Evolutionary conservation across 2,888 invertebrate species (phyloP).

Genomic region (Drosophila neonasuta): DNA sequence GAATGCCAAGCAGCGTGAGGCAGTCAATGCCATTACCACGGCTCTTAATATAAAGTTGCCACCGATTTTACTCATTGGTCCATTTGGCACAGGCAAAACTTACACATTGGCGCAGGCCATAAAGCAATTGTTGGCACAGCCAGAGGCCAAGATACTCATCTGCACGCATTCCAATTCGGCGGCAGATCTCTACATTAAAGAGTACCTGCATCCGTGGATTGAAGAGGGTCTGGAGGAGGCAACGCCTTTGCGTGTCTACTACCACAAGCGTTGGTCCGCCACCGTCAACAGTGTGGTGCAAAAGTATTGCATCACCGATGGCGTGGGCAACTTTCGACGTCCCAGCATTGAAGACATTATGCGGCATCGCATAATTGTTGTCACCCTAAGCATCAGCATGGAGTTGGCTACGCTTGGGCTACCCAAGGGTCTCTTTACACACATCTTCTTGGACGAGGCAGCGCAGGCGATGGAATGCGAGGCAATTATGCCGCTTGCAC

Average conservation of each 20-base stretch:
- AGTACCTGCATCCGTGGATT: conserved; percentile 90
- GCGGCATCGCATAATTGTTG: conserved; percentile 88
- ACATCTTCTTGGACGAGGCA: conserved; percentile 93
- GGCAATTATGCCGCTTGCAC: conserved; percentile 89
- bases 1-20: conserved; percentile 90
- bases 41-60: conserved; percentile 85
- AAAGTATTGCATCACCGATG: conserved; percentile 89
- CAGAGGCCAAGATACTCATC: conserved; percentile 87
- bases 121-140: conserved; percentile 86
- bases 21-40: conserved; percentile 89
- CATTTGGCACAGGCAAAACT: conserved; percentile 94
- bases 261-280: conserved; percentile 89
- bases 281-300: conserved; percentile 89
- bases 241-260: conserved; percentile 89
- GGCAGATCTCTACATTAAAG: conserved; percentile 92
- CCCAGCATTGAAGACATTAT: conserved; percentile 88
- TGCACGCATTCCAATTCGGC: conserved; percentile 95
- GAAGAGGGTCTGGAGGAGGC: conserved; percentile 86
- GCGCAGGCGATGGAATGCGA: conserved; percentile 94
- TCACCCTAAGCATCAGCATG: conserved; percentile 90
- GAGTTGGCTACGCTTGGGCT: conserved; percentile 87
- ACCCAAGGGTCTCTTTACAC: conserved; percentile 87
- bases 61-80: conserved; percentile 89
- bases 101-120: conserved; percentile 91
- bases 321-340: conserved; percentile 85